Percentiles rank a stretch among this genome's conserved stretches.
These are phyloP conservation scores for Pongo abelii DNA, from an alignment of 2,113 vertebrate genomes.

Conservation along the genomic window DNA sequence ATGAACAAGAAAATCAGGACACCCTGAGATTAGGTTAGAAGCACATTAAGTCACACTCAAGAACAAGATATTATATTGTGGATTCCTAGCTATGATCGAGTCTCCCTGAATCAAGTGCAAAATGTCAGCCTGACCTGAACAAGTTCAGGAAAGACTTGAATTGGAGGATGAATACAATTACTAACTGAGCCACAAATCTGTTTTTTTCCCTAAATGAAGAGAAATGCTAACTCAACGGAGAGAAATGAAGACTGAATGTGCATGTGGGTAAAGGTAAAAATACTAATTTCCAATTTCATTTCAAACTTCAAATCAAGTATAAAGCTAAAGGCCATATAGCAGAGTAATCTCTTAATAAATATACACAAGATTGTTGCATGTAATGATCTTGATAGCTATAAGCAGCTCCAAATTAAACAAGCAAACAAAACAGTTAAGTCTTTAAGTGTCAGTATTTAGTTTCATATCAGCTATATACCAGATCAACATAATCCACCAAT, in stretches of 20 bases:
- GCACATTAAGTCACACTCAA: constrained; percentile 10
- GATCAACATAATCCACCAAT: not conserved
- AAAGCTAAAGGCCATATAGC: not conserved
- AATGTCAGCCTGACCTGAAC: not conserved
- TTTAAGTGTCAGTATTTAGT: constrained; percentile 30
- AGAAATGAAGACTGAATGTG: not conserved
- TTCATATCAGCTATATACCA: not conserved
- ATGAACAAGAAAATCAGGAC: not conserved
- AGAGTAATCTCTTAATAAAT: not conserved
- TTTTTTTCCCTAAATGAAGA: not conserved
- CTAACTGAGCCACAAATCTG: not conserved
- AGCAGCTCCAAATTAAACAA: constrained; percentile 6
- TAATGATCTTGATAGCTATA: not conserved
- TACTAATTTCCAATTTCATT: constrained; percentile 38
- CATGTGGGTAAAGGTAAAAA: not conserved
- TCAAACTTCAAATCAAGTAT: constrained; percentile 24
- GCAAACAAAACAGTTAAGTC: not conserved
- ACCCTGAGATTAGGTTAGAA: not conserved
- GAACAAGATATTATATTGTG: constrained; percentile 9
- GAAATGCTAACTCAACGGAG: not conserved
- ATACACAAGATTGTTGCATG: not conserved
- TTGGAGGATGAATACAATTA: constrained; percentile 13
- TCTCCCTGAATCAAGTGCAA: constrained; percentile 23
- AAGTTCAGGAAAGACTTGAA: constrained; percentile 42
- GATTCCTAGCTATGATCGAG: not conserved